phyloP scores from a whole-genome alignment of 2,888 invertebrate species.

The Dichetophora obliterata region DNA sequence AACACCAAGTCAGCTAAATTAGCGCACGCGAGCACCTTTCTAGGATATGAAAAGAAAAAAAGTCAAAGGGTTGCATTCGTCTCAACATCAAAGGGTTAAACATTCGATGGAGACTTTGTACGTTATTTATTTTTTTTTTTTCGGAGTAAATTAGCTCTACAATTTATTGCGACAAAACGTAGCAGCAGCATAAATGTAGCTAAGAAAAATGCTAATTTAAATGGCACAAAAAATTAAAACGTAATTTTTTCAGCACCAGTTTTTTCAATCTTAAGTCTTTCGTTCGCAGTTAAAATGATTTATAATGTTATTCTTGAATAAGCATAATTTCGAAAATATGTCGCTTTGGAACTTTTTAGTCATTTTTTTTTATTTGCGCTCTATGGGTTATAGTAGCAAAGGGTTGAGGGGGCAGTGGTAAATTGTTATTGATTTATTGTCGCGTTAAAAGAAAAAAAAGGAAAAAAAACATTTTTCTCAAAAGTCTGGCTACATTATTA shows the following conservation, averaged over 20 bases:
- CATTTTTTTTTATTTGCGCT: too few species aligned
- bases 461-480: too few species aligned
- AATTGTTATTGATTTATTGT: too few species aligned
- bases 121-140: background rate
- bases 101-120: background rate
- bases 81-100: conserved; percentile 48
- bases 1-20: conserved; percentile 44
- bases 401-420: too few species aligned
- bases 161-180: conserved; percentile 59
- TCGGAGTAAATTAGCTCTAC: conserved; percentile 61
- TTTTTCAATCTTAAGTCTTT: background rate
- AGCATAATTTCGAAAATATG: conserved; percentile 55
- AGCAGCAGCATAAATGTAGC: background rate
- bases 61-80: conserved; percentile 39
- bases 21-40: conserved; percentile 44
- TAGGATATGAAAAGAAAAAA: conserved; percentile 4
- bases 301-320: conserved; percentile 61
- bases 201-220: conserved; percentile 16
- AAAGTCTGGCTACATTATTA: too few species aligned
- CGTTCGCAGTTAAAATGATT: conserved; percentile 62
- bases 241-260: conserved; percentile 10
- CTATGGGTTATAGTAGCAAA: background rate
- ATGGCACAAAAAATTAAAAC: conserved; percentile 9
- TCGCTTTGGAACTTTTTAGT: conserved; percentile 11
- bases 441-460: too few species aligned